These are phyloP conservation scores for Betta splendens DNA, from an alignment of 2,797 vertebrate genomes.

Conservation along the genomic window DNA sequence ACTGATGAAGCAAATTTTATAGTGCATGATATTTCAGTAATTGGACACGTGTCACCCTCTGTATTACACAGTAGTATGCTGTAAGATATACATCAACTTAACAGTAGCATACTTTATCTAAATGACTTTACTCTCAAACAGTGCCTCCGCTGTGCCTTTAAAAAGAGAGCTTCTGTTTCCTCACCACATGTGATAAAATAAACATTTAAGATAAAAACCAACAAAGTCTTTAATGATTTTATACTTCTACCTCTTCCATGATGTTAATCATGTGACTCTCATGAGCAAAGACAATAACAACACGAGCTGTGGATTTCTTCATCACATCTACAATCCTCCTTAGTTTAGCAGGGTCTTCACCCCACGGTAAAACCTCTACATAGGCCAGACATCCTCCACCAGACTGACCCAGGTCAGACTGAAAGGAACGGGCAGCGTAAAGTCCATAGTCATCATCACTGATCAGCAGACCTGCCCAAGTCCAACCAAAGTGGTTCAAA, in stretches of 20 bases:
- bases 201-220: too few relatives aligned
- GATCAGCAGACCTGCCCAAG: conserved; percentile 75
- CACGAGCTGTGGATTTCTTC: conserved; percentile 47
- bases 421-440: conserved; percentile 67
- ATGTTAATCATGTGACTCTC: conserved; percentile 45
- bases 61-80: neutral
- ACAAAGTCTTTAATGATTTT: too few relatives aligned
- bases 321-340: conserved; percentile 51
- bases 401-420: conserved; percentile 41
- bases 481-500: conserved; percentile 72
- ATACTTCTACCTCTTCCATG: conserved; percentile 48
- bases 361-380: conserved; percentile 63
- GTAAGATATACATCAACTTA: neutral
- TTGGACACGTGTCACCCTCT: too few relatives aligned
- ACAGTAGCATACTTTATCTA: neutral
- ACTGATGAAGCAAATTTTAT: too few relatives aligned
- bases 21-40: too few relatives aligned
- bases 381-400: conserved; percentile 69
- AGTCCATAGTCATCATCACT: conserved; percentile 78
- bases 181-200: too few relatives aligned
- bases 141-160: too few relatives aligned
- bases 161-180: too few relatives aligned
- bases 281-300: conserved; percentile 58
- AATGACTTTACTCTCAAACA: neutral
- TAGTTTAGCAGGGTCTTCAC: conserved; percentile 41